Percentiles rank a stretch among this genome's conserved stretches.
Conservation (phyloP, 2,797 vertebrate species). For the Falco novaeseelandiae region DNA sequence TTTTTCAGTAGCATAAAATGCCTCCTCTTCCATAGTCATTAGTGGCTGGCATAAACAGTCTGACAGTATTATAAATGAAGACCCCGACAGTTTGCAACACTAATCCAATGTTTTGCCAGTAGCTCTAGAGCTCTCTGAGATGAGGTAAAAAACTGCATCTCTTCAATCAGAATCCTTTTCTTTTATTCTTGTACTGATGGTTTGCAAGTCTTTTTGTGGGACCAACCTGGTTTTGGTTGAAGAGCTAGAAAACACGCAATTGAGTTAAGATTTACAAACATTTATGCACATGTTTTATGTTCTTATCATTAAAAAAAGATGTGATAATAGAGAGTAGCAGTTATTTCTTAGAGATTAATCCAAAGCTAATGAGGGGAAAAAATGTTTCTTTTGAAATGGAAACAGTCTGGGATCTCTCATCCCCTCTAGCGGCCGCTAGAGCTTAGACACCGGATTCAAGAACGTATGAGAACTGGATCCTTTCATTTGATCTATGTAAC, state of each 20-base stretch:
- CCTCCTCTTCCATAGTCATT: slow-evolving; percentile 43
- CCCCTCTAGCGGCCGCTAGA: slow-evolving; percentile 32
- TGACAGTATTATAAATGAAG: slow-evolving; percentile 51
- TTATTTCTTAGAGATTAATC: neutral
- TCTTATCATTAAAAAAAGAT: neutral
- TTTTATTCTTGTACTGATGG: neutral
- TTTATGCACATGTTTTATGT: neutral
- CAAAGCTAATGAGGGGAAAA: neutral
- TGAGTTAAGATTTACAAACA: neutral
- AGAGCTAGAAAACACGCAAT: neutral
- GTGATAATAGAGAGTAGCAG: neutral
- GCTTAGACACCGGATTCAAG: neutral
- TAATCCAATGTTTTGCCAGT: slow-evolving; percentile 32
- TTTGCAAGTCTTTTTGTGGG: neutral
- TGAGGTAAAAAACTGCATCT: neutral
- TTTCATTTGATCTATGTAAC: neutral
- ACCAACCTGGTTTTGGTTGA: neutral
- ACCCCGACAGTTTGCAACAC: neutral
- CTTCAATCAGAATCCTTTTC: neutral
- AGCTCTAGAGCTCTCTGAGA: neutral
- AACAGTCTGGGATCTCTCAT: slow-evolving; percentile 2
- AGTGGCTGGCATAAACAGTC: slow-evolving; percentile 60
- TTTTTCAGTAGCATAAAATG: slow-evolving; percentile 50
- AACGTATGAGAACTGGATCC: neutral
- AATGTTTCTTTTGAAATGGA: neutral